Evolutionary conservation across 1,140 invertebrate species (phyloP), one percentile per base, ranked within the genome.

Genomic region (Micrasema longulum): DNA sequence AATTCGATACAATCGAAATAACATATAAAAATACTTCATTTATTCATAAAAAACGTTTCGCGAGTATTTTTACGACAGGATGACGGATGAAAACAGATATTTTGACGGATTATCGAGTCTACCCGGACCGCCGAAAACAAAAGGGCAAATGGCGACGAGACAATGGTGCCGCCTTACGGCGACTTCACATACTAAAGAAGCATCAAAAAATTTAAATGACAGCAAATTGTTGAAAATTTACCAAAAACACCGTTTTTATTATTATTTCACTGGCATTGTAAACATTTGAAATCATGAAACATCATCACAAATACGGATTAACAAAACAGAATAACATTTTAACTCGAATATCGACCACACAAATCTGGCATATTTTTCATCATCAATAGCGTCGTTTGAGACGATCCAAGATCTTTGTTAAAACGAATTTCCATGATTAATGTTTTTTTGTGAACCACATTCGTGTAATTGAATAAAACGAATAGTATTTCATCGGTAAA

Each of bases 121-220:
- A 57, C 52, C 38, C 50, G 26, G 48, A 65, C 62, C 43, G 62
- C 70, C 62, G 52, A 47, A 66, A 72, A 72, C 70, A 66, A 72
- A 66, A 67, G 63, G 70, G 62, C 62, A 72, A 72, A 72, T 72
- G 70, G 70, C 70, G 70, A 72, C 70, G 41, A 69, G 57, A 70
- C 68, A 63, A 64, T 70, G 36, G 68, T 53, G 68, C 68, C 68
- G 57, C 68, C 55, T 69, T 64, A 41, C 68, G 68, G 41, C 67
- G 22, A 62, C 31, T 69, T 69, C 41, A 47, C 52, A 35, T 60
- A 69, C 67, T 60, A 69, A 57, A 43, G 22, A 62, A 64, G 60
- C 60, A 47, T 64, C 60, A 64, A 45, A 60, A 60, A 60, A 41
- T 60, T 60, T 41, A 35, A 38, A 60, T 60, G 18, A 22, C 55